Evolutionary conservation across 2,888 invertebrate genomes (phyloP).

Genomic region (Leptinotarsa juncta): DNA sequence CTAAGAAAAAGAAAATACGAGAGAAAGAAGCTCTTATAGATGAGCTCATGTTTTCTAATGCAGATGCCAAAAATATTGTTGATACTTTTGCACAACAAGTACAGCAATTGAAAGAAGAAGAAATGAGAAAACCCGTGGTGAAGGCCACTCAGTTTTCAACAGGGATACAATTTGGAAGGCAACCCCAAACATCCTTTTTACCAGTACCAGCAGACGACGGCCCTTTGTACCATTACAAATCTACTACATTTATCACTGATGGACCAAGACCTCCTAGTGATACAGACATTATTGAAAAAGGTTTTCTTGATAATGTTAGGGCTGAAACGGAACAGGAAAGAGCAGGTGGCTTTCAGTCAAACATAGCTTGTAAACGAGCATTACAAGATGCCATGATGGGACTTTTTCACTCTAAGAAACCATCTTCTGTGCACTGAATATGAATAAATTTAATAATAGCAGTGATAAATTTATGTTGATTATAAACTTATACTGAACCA

Average conservation of each 20-base stretch:
- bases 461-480: no score
- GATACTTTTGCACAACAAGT: constrained; percentile 78
- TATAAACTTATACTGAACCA: no score
- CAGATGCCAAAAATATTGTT: constrained; percentile 88
- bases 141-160: constrained; percentile 83
- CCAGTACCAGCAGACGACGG: constrained; percentile 83
- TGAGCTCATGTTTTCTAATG: constrained; percentile 93
- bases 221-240: constrained; percentile 78
- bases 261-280: constrained; percentile 80
- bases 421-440: constrained; percentile 26
- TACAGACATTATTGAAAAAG: constrained; percentile 73
- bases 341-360: constrained; percentile 89
- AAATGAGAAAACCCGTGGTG: constrained; percentile 63
- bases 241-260: constrained; percentile 71
- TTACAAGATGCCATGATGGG: constrained; percentile 90
- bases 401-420: constrained; percentile 67
- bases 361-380: constrained; percentile 86
- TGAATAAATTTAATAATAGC: not conserved
- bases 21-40: constrained; percentile 94
- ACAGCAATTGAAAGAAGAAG: constrained; percentile 75
- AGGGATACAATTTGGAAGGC: constrained; percentile 84
- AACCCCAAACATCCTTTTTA: constrained; percentile 72
- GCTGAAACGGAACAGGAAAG: constrained; percentile 79
- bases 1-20: constrained; percentile 84
- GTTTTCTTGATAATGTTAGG: constrained; percentile 82